These are phyloP conservation scores for Sycophila texana DNA, from an alignment of 2,888 invertebrate genomes.

Conservation along the genomic window DNA sequence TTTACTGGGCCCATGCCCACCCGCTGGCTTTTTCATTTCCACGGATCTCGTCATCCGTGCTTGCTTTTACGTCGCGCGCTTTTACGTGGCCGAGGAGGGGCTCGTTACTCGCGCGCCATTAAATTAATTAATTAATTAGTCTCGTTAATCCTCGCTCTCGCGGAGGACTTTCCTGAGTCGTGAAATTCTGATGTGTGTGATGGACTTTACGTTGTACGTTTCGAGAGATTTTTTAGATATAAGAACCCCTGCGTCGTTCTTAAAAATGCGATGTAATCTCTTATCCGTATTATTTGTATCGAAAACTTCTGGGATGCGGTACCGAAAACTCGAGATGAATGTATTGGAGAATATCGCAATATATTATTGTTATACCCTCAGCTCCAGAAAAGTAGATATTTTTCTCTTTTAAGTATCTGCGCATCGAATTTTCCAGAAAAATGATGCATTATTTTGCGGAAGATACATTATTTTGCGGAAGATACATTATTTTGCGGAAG, in stretches of 20 bases:
- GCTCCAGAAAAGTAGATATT: neutral
- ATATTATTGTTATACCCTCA: no score
- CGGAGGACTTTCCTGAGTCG: neutral
- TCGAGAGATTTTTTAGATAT: neutral
- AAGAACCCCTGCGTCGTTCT: no score
- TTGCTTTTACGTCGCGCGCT: neutral
- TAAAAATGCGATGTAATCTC: neutral
- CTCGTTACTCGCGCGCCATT: neutral
- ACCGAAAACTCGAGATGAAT: conserved; percentile 6
- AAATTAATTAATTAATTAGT: neutral
- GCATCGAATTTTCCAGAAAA: no score
- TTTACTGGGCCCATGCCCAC: no score
- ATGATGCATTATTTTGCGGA: no score
- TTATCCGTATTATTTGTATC: neutral
- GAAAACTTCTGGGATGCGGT: conserved; percentile 1
- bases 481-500: no score
- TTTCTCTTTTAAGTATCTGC: neutral
- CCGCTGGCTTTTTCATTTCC: neutral
- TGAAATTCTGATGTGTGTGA: neutral
- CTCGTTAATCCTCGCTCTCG: neutral
- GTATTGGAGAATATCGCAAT: neutral
- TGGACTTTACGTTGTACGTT: neutral
- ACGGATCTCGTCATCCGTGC: neutral
- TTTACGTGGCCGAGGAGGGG: neutral
- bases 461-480: no score